These are phyloP conservation scores for Callocephalon fimbriatum DNA, from an alignment of 2,113 vertebrate genomes.

Conservation along the genomic window DNA sequence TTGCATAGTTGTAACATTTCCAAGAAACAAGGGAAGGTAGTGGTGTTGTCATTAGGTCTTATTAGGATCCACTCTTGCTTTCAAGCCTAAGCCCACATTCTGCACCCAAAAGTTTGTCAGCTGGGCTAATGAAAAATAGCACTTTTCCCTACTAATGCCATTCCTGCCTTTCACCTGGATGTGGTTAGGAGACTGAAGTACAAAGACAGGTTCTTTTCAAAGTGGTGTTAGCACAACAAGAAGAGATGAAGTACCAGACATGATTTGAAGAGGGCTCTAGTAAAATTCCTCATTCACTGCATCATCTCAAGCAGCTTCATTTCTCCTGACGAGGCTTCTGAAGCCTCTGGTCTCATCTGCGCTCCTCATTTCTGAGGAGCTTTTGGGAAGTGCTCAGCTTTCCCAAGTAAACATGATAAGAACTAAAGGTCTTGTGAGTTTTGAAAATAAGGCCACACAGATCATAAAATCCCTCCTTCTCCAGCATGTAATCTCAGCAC, in stretches of 20 bases:
- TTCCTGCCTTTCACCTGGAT: neutral
- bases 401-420: accelerated
- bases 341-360: neutral
- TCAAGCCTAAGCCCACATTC: neutral
- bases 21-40: neutral
- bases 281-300: neutral
- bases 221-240: neutral
- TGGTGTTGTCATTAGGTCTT: neutral
- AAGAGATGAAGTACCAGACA: neutral
- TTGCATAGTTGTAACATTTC: neutral
- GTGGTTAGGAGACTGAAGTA: neutral
- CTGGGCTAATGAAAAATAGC: neutral
- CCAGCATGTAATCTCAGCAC: accelerated
- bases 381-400: neutral
- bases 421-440: neutral
- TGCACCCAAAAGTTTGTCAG: neutral
- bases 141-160: neutral
- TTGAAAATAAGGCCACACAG: neutral
- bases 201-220: neutral
- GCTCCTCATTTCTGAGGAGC: neutral
- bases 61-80: neutral
- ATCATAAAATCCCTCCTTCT: neutral
- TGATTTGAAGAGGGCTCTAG: neutral
- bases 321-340: neutral
- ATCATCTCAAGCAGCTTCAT: neutral